Percentiles rank a stretch among this genome's conserved stretches.
Evolutionary conservation across 2,888 invertebrate species (phyloP).

Genomic region (Drosophila nr. medialis): DNA sequence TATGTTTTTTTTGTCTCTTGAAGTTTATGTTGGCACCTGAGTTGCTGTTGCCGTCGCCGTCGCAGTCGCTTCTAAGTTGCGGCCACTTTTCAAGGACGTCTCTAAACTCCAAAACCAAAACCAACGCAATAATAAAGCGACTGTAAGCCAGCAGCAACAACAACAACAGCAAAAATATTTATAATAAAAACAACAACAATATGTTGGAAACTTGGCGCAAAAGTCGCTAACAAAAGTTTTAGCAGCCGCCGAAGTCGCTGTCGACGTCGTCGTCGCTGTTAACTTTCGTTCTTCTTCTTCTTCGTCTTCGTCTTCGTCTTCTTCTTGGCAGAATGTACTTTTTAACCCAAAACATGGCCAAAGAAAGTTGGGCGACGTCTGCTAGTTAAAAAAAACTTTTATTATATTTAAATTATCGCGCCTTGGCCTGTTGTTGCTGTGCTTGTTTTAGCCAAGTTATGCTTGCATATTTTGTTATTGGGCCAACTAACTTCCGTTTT

Average conservation of each 20-base stretch:
- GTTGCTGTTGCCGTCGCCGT: slow-evolving; percentile 21
- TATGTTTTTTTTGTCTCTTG: not conserved
- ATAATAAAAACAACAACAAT: slow-evolving; percentile 36
- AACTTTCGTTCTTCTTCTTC: slow-evolving; percentile 48
- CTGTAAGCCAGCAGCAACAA: slow-evolving; percentile 31
- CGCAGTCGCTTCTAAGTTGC: slow-evolving; percentile 48
- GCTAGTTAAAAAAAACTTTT: slow-evolving; percentile 47
- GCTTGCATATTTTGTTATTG: slow-evolving; percentile 5
- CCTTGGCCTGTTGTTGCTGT: slow-evolving; percentile 13
- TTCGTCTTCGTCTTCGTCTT: slow-evolving; percentile 26
- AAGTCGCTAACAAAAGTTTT: slow-evolving; percentile 75
- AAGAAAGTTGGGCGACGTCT: slow-evolving; percentile 63
- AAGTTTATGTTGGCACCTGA: slow-evolving; percentile 48
- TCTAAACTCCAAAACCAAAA: slow-evolving; percentile 74
- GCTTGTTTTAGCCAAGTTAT: slow-evolving; percentile 24
- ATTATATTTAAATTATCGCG: slow-evolving; percentile 67
- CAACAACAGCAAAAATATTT: slow-evolving; percentile 20
- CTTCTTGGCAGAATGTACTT: slow-evolving; percentile 55
- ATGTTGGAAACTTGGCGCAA: slow-evolving; percentile 64
- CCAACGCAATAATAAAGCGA: slow-evolving; percentile 61
- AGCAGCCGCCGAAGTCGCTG: slow-evolving; percentile 54
- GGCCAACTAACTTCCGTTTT: slow-evolving; percentile 46
- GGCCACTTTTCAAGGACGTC: slow-evolving; percentile 82
- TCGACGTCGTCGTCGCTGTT: slow-evolving; percentile 39
- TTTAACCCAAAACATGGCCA: slow-evolving; percentile 64